Evolutionary conservation across 2,888 invertebrate genomes (phyloP).

Genomic region (Shargacucullia verbasci): DNA sequence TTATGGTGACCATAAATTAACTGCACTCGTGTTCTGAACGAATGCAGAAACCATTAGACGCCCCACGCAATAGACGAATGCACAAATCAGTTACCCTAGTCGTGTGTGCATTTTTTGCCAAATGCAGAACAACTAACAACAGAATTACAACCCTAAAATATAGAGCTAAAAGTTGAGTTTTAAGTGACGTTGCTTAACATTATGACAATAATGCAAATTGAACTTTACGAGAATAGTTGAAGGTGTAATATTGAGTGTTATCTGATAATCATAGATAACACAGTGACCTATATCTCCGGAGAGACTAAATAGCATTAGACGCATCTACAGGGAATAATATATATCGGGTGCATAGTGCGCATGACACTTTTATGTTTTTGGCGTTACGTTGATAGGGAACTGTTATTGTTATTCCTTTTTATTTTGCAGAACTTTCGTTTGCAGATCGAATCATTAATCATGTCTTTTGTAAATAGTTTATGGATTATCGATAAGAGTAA

Average conservation of each 20-base stretch:
- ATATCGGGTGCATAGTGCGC: constrained; percentile 87
- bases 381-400: constrained; percentile 77
- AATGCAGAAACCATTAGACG: constrained; percentile 81
- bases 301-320: constrained; percentile 80
- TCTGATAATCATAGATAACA: constrained; percentile 69
- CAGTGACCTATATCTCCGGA: constrained; percentile 88
- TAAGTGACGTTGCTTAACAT: constrained; percentile 10
- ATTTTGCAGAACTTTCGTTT: constrained; percentile 57
- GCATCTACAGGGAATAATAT: constrained; percentile 84
- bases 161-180: constrained; percentile 36
- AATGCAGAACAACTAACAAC: background rate
- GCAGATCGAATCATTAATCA: constrained; percentile 54
- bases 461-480: constrained; percentile 21
- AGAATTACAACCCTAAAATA: constrained; percentile 33
- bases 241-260: constrained; percentile 61
- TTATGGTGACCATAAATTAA: constrained; percentile 79
- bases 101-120: constrained; percentile 36
- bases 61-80: constrained; percentile 77
- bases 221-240: constrained; percentile 62
- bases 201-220: constrained; percentile 55
- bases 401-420: constrained; percentile 71
- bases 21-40: constrained; percentile 76
- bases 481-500: constrained; percentile 25
- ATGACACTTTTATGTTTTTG: constrained; percentile 87
- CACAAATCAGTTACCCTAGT: constrained; percentile 64